Percentiles rank a stretch among this genome's conserved stretches.
Evolutionary conservation across 2,888 invertebrate genomes (phyloP).

Genomic region (Platycheirus rosarum): DNA sequence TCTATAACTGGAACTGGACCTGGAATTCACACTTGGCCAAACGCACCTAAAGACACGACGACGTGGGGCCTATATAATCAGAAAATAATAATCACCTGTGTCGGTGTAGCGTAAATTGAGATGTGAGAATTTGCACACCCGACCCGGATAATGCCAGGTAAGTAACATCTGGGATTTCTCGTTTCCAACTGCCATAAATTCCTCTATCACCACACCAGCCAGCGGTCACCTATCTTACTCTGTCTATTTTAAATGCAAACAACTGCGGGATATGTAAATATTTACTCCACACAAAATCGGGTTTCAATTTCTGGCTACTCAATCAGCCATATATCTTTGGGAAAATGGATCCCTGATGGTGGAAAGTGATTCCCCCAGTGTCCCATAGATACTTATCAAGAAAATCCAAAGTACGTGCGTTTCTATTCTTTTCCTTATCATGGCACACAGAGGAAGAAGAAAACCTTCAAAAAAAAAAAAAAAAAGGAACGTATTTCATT

Average conservation of each 20-base stretch:
- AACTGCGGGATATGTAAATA: conserved; percentile 50
- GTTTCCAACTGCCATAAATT: conserved; percentile 45
- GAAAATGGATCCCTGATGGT: neutral
- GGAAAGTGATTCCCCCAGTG: conserved; percentile 42
- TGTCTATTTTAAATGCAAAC: conserved; percentile 27
- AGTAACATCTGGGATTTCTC: conserved; percentile 13
- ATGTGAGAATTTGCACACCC: conserved; percentile 72
- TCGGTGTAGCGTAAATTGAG: conserved; percentile 70
- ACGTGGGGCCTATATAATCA: conserved; percentile 70
- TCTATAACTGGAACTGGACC: conserved; percentile 67
- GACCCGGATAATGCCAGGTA: conserved; percentile 52
- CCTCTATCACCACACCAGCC: neutral
- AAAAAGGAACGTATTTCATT: conserved; percentile 51
- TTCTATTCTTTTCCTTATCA: conserved; percentile 58
- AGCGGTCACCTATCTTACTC: neutral
- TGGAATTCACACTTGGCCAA: conserved; percentile 47
- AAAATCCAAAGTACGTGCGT: conserved; percentile 49
- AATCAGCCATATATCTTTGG: conserved; percentile 50
- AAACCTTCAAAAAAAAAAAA: neutral
- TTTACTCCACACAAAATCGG: conserved; percentile 50
- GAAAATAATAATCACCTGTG: conserved; percentile 72
- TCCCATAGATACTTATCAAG: conserved; percentile 60
- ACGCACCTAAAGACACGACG: conserved; percentile 32
- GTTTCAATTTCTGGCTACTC: conserved; percentile 56
- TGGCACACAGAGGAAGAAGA: conserved; percentile 2